Base-by-base conservation (phyloP, 2,888 invertebrate genomes). In the Lasioglossum figueresi region DNA sequence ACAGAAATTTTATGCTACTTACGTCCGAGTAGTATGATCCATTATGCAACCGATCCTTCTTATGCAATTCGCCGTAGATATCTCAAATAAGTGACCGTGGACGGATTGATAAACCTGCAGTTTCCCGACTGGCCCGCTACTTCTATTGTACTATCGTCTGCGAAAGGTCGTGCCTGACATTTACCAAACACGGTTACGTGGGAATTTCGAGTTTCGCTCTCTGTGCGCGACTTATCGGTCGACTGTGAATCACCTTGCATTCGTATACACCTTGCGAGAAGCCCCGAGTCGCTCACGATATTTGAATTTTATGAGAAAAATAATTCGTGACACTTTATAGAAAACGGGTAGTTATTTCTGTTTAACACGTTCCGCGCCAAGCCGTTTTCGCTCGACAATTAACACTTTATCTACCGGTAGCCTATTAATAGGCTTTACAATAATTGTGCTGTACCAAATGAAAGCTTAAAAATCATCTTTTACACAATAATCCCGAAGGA, bases 161-260 rank as follows among this genome's bases (percentile, higher is more conserved):
- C 1, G 31, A 63, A 83, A 87, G 85, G 85, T 85, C 85, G 59
- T 34, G 27, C 5, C 10, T 31, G 16, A 75, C 8, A 80, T 87
- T 76, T 83, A 80, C 78, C 19, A 85, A 86, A 87, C 83, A 85
- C 34, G 68, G 6, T 12, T 40, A 70, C 72, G 63, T 40, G 43
- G 56, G 66, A 83, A 80, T 76, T 87, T 83, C 14, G 31, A 63
- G 31, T 63, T 63, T 63, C 79, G 31, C 63, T 80, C 27, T 27
- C n/a, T 23, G 19, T 10, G 27, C 40, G 23, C 31, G 73, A 31
- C 45, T 56, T 76, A 70, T 82, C 82, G 40, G 66, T 66, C 23
- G 16, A 59, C 16, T 63, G 63, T 5, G 63, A 63, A 63, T 16
- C 16, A 63, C 31, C 63, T 16, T 31, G 5, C 52, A 8, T 23